Base-by-base conservation (phyloP, 2,888 invertebrate genomes). In the Ichneumoninae sp. region DNA sequence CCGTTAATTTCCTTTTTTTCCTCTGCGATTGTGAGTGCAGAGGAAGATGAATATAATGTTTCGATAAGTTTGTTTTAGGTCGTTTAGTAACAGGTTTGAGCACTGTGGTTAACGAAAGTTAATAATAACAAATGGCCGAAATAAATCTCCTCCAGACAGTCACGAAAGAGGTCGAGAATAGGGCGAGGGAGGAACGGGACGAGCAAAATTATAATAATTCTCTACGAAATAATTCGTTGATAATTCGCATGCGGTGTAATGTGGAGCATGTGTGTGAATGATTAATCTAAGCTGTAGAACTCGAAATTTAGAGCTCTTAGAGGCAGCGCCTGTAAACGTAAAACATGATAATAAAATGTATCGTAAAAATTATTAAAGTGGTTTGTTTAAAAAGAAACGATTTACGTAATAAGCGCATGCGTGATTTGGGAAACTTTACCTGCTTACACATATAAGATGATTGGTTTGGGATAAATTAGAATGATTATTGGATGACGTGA, bases 71-170 rank as follows among this genome's bases (percentile, higher is more conserved):
- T 47, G 63, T 66, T 76, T 40, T 71, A 73, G 75, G 73, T 74
- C 73, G 63, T 66, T 77, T 76, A 81, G 84, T 84, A 83, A 83
- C 85, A 86, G 86, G 85, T 86, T 88, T 88, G 85, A 85, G 86
- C 87, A 78, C 69, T 69, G 82, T 73, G 66, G 26, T 66, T 71
- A 85, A 90, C 87, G 74, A 88, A 90, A 89, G 85, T 83, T 88
- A 85, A 88, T 89, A 91, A 90, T 89, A 88, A 89, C 69, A 87
- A 83, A 89, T 87, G 88, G 89, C 73, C 68, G 54, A 89, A 89
- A 89, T 86, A 87, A 89, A 89, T 91, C 92, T 93, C 93, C 93
- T 93, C 93, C 93, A 93, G 91, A 91, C 92, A 91, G 93, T 93
- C 93, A 93, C 91, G 93, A 93, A 93, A 93, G 93, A 92, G 91